phyloP scores from a whole-genome alignment of 2,797 vertebrate species.

The Masticophis lateralis region DNA sequence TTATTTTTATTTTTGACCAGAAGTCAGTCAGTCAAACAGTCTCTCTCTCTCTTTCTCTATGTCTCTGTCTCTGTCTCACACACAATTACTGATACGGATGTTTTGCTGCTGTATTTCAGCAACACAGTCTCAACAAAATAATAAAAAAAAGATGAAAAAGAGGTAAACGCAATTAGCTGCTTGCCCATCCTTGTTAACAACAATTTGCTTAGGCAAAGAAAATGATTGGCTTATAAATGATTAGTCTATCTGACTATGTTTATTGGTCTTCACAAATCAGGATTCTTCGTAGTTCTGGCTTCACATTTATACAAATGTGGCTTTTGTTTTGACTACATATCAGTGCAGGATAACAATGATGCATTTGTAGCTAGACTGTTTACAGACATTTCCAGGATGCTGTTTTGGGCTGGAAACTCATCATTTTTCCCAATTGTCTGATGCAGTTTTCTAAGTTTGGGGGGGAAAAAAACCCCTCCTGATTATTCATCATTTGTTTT shows the following conservation, averaged over 20 bases:
- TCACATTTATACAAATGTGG: neutral
- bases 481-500: neutral
- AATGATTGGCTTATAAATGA: neutral
- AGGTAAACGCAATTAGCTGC: neutral
- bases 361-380: neutral
- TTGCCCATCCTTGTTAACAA: neutral
- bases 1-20: neutral
- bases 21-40: neutral
- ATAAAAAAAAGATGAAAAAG: neutral
- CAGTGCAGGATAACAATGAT: neutral
- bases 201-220: neutral
- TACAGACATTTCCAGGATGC: neutral
- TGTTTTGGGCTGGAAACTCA: neutral
- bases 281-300: neutral
- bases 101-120: neutral
- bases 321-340: neutral
- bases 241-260: neutral
- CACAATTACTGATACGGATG: neutral
- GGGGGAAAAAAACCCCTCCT: neutral
- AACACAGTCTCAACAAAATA: neutral
- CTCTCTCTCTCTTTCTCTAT: too few species aligned
- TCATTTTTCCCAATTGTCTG: neutral
- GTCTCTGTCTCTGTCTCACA: neutral
- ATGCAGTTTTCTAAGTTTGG: neutral
- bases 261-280: neutral